These are phyloP conservation scores for Bergia puertoricense DNA, from an alignment of 92 coral and sea anemone species.

Conservation along the genomic window DNA sequence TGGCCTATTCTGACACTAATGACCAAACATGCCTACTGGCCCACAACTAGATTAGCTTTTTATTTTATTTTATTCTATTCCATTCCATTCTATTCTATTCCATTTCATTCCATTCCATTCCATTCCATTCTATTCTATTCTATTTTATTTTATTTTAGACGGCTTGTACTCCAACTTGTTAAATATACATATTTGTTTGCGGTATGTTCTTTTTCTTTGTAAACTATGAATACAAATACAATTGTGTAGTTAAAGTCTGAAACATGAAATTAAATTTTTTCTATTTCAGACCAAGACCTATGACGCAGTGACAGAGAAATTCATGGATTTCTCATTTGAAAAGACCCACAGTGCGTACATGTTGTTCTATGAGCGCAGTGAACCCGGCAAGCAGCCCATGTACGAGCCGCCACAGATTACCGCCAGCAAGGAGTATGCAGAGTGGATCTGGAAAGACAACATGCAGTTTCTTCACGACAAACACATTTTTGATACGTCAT, in stretches of 20 bases:
- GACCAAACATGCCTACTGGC: not conserved
- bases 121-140: too few species aligned
- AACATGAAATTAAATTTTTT: not conserved
- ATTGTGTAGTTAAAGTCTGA: not conserved
- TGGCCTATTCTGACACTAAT: not conserved
- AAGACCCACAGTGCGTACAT: constrained; percentile 99
- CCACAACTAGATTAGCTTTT: too few species aligned
- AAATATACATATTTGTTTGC: not conserved
- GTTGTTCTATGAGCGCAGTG: constrained; percentile 94
- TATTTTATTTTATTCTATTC: too few species aligned
- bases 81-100: too few species aligned
- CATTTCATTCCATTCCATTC: too few species aligned
- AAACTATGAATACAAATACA: not conserved
- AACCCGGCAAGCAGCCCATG: constrained; percentile 57
- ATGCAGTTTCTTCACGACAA: constrained; percentile 95
- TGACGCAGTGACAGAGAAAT: constrained; percentile 97
- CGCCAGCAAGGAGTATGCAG: constrained; percentile 81
- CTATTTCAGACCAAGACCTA: constrained; percentile 87
- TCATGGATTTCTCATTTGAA: constrained; percentile 98
- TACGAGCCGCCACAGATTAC: constrained; percentile 56
- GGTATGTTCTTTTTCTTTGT: not conserved
- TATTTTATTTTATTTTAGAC: too few species aligned
- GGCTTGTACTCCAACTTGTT: not conserved
- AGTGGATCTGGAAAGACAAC: constrained; percentile 98
- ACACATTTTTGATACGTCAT: constrained; percentile 96